Evolutionary conservation across 2,113 vertebrate genomes (phyloP), one percentile per base, ranked within the genome.

Genomic region (Anseranas semipalmata): DNA sequence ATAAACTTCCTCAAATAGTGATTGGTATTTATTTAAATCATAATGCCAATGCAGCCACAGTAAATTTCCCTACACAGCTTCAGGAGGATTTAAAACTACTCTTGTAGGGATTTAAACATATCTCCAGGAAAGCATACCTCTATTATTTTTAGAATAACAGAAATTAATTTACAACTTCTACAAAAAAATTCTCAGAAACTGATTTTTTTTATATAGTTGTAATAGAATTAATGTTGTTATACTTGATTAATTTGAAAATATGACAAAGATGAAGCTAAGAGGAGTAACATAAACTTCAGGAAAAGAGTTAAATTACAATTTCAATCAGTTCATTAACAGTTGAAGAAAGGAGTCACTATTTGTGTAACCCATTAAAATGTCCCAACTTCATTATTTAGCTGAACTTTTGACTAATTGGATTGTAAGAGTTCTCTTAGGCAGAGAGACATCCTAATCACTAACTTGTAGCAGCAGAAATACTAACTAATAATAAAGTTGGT

Each of bases 1-100:
- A 59, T 75, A 95, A 93, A 92, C 74, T 93, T 96, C 68, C 82
- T 96, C 71, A 78, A 48, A 60, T 21, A 74, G 2, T 81, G 83
- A 94, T 70, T 85, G 74, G 5, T 15, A 0, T 86, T 88, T 94
- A 83, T 87, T 86, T 85, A 92, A 91, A 72, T 89, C 28, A 83
- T 77, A 72, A 63, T 53, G n/a, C 48, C 45, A 52, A 85, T 84
- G 17, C 18, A 93, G 48, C 14, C 86, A 58, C 30, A 73, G 18
- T 68, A 28, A 91, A 87, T 95, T 94, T 87, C 41, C 18, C 27
- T 41, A 33, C 28, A 27, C 3, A 79, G 33, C 62, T 89, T 84
- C 55, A 70, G 43, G 87, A 93, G 12, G 7, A 59, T 20, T 68
- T 67, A 72, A 5, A 63, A 68, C 6, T 48, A 45, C 18, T 76